phyloP scores from a whole-genome alignment of 2,113 vertebrate genomes.

The Conger conger region DNA sequence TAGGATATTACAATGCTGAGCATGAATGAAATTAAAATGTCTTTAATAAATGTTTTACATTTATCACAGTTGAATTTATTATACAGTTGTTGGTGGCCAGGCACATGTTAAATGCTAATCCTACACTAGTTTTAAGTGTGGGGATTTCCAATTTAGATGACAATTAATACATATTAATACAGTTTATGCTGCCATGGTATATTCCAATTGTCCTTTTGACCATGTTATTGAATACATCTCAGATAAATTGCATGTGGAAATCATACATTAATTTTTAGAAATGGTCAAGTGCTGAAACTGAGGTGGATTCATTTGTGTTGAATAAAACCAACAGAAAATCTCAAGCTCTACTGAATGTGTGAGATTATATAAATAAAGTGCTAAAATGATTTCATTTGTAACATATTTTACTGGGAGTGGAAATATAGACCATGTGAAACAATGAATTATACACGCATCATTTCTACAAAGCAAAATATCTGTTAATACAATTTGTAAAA shows the following conservation, averaged over 20 bases:
- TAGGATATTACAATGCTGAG: not conserved
- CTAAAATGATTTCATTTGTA: conserved; percentile 55
- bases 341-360: conserved; percentile 49
- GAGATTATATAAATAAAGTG: conserved; percentile 77
- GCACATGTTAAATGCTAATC: not conserved
- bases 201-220: not conserved
- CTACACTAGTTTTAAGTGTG: not conserved
- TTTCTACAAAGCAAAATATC: conserved; percentile 48
- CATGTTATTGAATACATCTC: not conserved
- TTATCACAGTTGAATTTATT: not conserved
- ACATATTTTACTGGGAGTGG: conserved; percentile 43
- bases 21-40: not conserved
- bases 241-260: not conserved
- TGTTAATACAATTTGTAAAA: conserved; percentile 47
- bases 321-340: conserved; percentile 33
- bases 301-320: not conserved
- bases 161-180: not conserved
- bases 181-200: not conserved
- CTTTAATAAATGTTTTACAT: too few relatives aligned
- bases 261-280: not conserved
- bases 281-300: not conserved
- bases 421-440: conserved; percentile 41
- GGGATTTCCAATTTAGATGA: not conserved
- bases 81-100: not conserved
- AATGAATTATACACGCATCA: conserved; percentile 38